Evolutionary conservation across 2,888 invertebrate species (phyloP).

Genomic region (Heliconius cydno): DNA sequence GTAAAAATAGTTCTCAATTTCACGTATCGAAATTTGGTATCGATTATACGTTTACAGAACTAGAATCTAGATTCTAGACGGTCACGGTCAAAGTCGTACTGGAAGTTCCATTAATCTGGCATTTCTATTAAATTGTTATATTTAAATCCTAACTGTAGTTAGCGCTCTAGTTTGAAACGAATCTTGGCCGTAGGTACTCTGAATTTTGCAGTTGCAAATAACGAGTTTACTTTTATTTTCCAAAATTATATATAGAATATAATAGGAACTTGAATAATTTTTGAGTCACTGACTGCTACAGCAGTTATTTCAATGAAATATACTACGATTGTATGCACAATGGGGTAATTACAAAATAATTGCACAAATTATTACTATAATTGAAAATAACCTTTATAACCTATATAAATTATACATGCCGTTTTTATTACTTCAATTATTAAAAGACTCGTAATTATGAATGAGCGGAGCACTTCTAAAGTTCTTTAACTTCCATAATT

Average conservation of each 20-base stretch:
- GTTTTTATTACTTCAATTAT: neutral
- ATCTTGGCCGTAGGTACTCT: too few species aligned
- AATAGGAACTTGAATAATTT: neutral
- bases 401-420: neutral
- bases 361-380: neutral
- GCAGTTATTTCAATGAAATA: neutral
- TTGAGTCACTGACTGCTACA: neutral
- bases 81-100: conserved; percentile 42
- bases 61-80: conserved; percentile 28
- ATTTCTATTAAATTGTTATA: conserved; percentile 11
- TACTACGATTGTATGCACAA: neutral
- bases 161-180: neutral
- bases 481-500: neutral
- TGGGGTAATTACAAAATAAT: neutral
- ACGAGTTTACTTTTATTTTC: too few species aligned
- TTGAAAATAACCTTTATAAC: neutral
- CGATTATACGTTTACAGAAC: conserved; percentile 31
- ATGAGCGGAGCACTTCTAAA: neutral
- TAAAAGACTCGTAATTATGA: neutral
- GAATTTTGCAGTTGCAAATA: neutral
- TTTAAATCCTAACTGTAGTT: conserved; percentile 3
- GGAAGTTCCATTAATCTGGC: conserved; percentile 12
- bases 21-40: conserved; percentile 25
- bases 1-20: neutral
- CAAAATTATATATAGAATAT: neutral